Evolutionary conservation across 2,797 vertebrate genomes (phyloP).

Genomic region (Arrhamphus sclerolepis): DNA sequence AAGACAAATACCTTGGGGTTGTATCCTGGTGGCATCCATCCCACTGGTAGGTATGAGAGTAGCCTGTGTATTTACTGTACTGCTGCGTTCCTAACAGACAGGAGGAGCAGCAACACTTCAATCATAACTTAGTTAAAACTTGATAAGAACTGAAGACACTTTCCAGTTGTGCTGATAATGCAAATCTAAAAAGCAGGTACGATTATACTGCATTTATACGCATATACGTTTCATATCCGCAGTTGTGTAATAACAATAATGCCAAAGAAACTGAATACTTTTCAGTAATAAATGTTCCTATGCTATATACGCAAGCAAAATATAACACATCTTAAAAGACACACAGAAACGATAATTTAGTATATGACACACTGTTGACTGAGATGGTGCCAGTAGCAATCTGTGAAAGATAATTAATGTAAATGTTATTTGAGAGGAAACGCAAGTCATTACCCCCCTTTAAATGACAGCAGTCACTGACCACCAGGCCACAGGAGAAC

Average conservation of each 20-base stretch:
- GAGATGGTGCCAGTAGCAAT: not conserved
- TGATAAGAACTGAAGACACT: slow-evolving; percentile 3
- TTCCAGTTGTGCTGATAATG: not conserved
- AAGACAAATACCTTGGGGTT: slow-evolving; percentile 62
- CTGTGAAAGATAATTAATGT: slow-evolving; percentile 8
- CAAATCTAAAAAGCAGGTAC: not conserved
- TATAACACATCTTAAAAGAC: too few relatives aligned
- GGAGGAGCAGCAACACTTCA: not conserved
- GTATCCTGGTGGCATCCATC: slow-evolving; percentile 59
- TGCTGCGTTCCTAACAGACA: slow-evolving; percentile 85
- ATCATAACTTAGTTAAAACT: slow-evolving; percentile 1
- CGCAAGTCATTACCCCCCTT: slow-evolving; percentile 56
- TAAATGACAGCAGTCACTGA: slow-evolving; percentile 36
- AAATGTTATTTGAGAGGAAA: slow-evolving; percentile 55
- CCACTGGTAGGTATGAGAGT: slow-evolving; percentile 75
- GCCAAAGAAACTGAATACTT: too few relatives aligned
- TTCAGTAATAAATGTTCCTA: too few relatives aligned
- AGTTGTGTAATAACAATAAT: too few relatives aligned
- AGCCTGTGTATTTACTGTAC: slow-evolving; percentile 77
- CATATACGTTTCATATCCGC: too few relatives aligned
- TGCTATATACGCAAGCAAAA: too few relatives aligned
- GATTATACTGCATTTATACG: not conserved
- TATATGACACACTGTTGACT: not conserved
- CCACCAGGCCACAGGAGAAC: slow-evolving; percentile 32
- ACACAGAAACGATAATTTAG: not conserved